Evolutionary conservation across 2,888 invertebrate species (phyloP).

Genomic region (Yponomeuta malinellus): DNA sequence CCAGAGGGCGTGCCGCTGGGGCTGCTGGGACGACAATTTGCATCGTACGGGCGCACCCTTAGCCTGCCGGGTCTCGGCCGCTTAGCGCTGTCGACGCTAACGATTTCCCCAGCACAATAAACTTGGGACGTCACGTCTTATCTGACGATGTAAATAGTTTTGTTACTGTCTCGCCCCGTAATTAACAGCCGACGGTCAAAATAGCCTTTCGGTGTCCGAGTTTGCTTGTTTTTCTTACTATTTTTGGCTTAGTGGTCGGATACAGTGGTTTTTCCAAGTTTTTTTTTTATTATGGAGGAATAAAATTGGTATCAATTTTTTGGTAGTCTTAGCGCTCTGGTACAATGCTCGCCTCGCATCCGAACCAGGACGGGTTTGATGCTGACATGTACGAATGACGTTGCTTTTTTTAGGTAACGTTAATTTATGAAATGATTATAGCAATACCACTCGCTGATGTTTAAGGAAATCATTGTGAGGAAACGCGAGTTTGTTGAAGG

Average conservation of each 20-base stretch:
- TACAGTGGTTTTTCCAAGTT: background rate
- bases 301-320: too few species aligned
- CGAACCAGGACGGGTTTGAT: too few species aligned
- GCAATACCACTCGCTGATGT: too few species aligned
- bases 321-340: too few species aligned
- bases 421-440: too few species aligned
- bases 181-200: slow-evolving; percentile 12
- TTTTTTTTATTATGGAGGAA: too few species aligned
- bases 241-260: background rate
- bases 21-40: background rate
- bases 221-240: background rate
- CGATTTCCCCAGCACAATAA: slow-evolving; percentile 16
- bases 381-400: too few species aligned
- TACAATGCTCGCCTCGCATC: too few species aligned
- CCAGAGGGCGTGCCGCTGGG: background rate
- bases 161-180: slow-evolving; percentile 25
- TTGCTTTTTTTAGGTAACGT: too few species aligned
- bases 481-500: too few species aligned
- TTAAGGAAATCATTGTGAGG: too few species aligned
- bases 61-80: background rate
- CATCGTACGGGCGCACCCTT: background rate
- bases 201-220: background rate
- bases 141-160: slow-evolving; percentile 57
- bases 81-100: slow-evolving; percentile 14
- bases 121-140: slow-evolving; percentile 39